Base-by-base conservation (phyloP, 2,797 vertebrate species). In the Sphaeramia orbicularis region DNA sequence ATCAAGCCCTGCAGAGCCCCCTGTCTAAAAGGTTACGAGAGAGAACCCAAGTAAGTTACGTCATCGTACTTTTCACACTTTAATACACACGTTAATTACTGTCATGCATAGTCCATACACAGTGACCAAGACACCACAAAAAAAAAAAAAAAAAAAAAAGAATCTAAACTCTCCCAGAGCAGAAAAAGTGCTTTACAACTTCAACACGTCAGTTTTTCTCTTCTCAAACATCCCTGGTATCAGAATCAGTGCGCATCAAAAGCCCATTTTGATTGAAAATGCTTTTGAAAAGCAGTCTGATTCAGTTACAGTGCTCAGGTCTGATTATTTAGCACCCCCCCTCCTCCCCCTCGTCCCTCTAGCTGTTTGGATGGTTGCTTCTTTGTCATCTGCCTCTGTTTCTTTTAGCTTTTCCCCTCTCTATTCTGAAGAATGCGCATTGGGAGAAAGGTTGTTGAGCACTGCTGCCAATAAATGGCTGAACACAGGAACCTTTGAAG, bases 401-500 rank as follows among this genome's bases (percentile, higher is more conserved):
- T 71, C 66, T 44, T 74, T 60, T 13, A 50, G 35, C 18, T 61
- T 44, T 41, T 53, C 58, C 52, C 49, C 49, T 64, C 53, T 41
- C 57, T n/a, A 48, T 75, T 86, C 69, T 85, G 68, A 87, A 78
- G 81, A 88, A 83, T 65, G 60, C 82, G 77, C 78, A 73, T 19
- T 4, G 74, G 69, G 78, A 78, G 71, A 65, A 54, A 43, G 74
- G 73, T 74, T 89, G 84, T 78, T 81, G 77, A 54, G 72, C 59
- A 47, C 72, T 75, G 84, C 86, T 80, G 80, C 79, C 83, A 81
- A 84, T 84, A 90, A 92, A 87, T 74, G 81, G 76, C 50, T 18
- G 74, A 81, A 83, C 76, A 79, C 50, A 72, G 68, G 74, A 72
- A 81, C 42, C 71, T 90, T 89, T 91, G 88, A 89, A 86, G 91